Conservation (phyloP, 1,140 invertebrate species). For the Trachelipus rathkii region DNA sequence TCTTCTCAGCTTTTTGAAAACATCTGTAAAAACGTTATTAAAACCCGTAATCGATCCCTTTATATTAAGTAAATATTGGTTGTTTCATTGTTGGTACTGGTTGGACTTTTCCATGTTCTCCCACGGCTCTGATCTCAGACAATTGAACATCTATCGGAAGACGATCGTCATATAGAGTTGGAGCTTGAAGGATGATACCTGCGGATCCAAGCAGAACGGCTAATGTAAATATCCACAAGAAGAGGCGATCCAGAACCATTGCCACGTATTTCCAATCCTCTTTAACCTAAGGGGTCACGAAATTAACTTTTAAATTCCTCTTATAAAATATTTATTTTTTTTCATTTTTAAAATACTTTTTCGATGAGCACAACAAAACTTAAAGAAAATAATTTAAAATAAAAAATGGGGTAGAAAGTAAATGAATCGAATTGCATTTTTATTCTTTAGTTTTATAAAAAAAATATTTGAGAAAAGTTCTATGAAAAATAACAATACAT, state of each 20-base stretch:
- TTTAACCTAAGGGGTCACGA: constrained; percentile 36
- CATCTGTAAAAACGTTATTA: too few species aligned
- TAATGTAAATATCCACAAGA: constrained; percentile 60
- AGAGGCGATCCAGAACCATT: constrained; percentile 61
- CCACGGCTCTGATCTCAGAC: constrained; percentile 24
- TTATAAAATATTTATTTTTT: too few species aligned
- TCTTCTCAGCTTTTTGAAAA: too few species aligned
- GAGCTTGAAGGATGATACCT: constrained; percentile 87
- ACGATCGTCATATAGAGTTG: constrained; percentile 82
- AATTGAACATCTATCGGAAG: constrained; percentile 57
- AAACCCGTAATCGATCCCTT: too few species aligned
- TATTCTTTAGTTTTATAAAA: too few species aligned
- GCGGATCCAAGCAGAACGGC: constrained; percentile 71
- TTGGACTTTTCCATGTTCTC: neutral
- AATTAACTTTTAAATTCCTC: too few species aligned
- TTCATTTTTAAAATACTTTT: neutral
- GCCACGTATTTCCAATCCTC: constrained; percentile 63
- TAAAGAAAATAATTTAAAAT: neutral
- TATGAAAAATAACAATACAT: too few species aligned
- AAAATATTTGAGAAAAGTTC: too few species aligned
- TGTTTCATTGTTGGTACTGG: neutral
- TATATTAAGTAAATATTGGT: too few species aligned
- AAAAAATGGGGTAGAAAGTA: neutral
- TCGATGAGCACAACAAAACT: neutral
- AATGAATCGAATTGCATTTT: neutral